phyloP scores from a whole-genome alignment of 2,113 vertebrate species.

The Scomber colias region DNA sequence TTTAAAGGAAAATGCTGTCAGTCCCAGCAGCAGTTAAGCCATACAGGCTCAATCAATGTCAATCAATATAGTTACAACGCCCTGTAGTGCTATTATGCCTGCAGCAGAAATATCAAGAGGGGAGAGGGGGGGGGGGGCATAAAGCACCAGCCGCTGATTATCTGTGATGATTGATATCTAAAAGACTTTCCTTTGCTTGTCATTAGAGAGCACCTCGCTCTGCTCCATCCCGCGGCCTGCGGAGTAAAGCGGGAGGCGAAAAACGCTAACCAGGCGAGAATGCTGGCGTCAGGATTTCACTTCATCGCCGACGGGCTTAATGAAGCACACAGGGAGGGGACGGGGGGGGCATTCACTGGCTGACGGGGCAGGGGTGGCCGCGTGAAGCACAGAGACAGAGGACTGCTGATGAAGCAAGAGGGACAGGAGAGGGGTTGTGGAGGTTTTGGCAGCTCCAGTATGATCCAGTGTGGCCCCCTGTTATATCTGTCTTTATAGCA shows the following conservation, averaged over 20 bases:
- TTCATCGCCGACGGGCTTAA: conserved; percentile 72
- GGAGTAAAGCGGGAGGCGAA: conserved; percentile 38
- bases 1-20: neutral
- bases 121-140: neutral
- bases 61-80: neutral
- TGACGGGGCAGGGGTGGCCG: conserved; percentile 60
- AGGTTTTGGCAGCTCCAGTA: conserved; percentile 55
- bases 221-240: conserved; percentile 19
- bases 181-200: neutral
- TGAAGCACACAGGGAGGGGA: conserved; percentile 60
- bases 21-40: neutral
- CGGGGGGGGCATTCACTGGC: conserved; percentile 49
- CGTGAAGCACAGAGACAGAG: conserved; percentile 22
- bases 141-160: neutral
- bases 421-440: conserved; percentile 39
- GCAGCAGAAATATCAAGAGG: conserved; percentile 5
- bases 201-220: conserved; percentile 12
- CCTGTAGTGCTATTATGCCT: neutral
- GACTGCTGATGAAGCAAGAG: conserved; percentile 71
- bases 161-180: conserved; percentile 25
- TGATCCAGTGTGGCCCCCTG: conserved; percentile 47
- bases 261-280: conserved; percentile 60
- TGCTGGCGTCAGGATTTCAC: conserved; percentile 71
- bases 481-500: conserved; percentile 34
- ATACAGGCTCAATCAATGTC: neutral